Evolutionary conservation across 37 sponge, comb jelly and placozoan species (phyloP), one percentile per base, ranked within the genome.

Genomic region (Agelas oroides): DNA sequence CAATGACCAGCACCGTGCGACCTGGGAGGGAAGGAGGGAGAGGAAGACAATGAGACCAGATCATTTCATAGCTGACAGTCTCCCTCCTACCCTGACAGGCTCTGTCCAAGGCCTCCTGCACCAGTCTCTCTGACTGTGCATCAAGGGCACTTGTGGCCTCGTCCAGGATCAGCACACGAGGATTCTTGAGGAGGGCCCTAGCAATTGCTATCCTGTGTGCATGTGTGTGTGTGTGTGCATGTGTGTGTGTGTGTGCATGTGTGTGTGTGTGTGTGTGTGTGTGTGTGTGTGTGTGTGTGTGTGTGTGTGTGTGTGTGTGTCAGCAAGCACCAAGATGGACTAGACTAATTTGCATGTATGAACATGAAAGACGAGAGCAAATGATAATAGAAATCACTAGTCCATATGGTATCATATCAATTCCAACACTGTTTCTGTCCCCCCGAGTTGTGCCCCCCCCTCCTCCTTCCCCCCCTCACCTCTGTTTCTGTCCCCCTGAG

Each of bases 131-230:
- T 33, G 91, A 90, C 59, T 92, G 84, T 14, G 97, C 80, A 70
- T 96, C 97, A 55, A 96, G 82, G 16, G 97, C 97, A 93, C 94
- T 93, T 3, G 97, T 96, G 36, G 97, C 97, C 76, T 97, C 97
- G 72, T 97, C 97, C 70, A 97, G 70, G 46, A 97, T 89, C 24
- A 97, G 85, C 17, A 97, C 77, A 17, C 30, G 61, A 58, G 97
- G 97, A 39, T 94, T 73, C 78, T 94, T 97, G 41, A 97, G 76
- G 21, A 97, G 86, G 17, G 97, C 97, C n/a, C 97, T 60, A 34
- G 97, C 97, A 60, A 97, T 97, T 15, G 97, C 97, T 28, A 97
- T 84, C 36, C 96, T 95, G 77, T 32, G 33, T 2, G 59, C 19
- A 57, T 57, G 59, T 57, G 59, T 57, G 59, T 53, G 5, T 65